These are phyloP conservation scores for Ammodytes dubius DNA, from an alignment of 2,113 vertebrate species.

Conservation along the genomic window DNA sequence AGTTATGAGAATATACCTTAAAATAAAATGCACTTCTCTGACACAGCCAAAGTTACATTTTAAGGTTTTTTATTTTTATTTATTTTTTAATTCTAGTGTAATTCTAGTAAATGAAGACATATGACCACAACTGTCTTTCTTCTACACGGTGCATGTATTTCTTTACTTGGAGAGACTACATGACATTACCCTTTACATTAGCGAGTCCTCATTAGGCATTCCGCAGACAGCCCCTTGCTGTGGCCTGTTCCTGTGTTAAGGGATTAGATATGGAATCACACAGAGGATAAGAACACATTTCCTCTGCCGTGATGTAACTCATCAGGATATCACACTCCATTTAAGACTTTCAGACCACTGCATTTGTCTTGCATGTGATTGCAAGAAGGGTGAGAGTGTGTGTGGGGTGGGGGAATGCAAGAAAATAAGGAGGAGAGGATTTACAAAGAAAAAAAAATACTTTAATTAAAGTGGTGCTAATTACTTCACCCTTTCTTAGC, in stretches of 20 bases:
- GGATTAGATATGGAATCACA: constrained; percentile 73
- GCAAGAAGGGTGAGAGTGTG: constrained; percentile 42
- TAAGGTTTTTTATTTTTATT: background rate
- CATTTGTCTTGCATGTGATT: constrained; percentile 77
- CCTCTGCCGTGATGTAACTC: constrained; percentile 70
- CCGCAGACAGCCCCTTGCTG: constrained; percentile 42
- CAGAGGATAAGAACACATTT: constrained; percentile 66
- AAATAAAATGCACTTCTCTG: background rate
- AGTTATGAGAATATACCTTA: too few species aligned
- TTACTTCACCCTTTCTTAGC: constrained; percentile 59
- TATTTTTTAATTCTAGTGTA: background rate
- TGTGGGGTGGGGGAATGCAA: constrained; percentile 10
- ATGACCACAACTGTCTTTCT: background rate
- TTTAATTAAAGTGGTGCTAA: constrained; percentile 75
- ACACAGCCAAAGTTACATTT: background rate
- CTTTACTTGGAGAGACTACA: constrained; percentile 4
- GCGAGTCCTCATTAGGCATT: constrained; percentile 49
- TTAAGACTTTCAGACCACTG: constrained; percentile 61
- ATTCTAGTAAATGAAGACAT: background rate
- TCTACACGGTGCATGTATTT: constrained; percentile 8
- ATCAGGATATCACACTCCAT: constrained; percentile 67
- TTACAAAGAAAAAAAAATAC: constrained; percentile 14
- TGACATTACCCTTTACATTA: constrained; percentile 25
- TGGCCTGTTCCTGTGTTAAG: constrained; percentile 56
- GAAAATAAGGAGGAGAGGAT: constrained; percentile 30